Conservation (phyloP, 2,797 vertebrate species). For the Alfaro cultratus region DNA sequence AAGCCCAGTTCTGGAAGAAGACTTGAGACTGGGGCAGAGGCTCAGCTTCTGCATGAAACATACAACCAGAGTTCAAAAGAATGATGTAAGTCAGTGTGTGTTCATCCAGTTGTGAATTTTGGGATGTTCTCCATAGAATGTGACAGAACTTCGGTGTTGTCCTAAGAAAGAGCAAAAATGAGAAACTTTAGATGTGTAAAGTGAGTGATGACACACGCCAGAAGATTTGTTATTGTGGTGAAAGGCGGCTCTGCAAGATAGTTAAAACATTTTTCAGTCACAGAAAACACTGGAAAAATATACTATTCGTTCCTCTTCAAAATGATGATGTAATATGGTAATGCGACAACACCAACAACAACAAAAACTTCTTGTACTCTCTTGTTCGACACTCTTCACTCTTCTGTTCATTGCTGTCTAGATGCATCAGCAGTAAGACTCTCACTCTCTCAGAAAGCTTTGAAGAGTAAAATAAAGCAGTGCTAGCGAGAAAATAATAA, state of each 20-base stretch:
- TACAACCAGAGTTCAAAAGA: neutral
- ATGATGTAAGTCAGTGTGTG: neutral
- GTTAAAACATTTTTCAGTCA: neutral
- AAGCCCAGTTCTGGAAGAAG: neutral
- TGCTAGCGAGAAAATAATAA: neutral
- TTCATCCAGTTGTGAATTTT: neutral
- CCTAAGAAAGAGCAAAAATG: neutral
- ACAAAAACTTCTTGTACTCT: neutral
- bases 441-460: neutral
- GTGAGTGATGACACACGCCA: neutral
- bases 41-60: neutral
- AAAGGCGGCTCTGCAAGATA: neutral
- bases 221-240: neutral
- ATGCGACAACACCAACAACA: neutral
- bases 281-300: neutral
- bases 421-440: neutral
- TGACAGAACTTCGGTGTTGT: neutral
- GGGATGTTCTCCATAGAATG: neutral
- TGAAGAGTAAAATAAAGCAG: neutral
- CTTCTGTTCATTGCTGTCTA: neutral
- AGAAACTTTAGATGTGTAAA: neutral
- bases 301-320: neutral
- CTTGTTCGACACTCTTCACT: neutral
- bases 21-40: neutral
- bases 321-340: neutral